These are phyloP conservation scores for Triops cancriformis DNA, from an alignment of 1,140 invertebrate species.

Conservation along the genomic window DNA sequence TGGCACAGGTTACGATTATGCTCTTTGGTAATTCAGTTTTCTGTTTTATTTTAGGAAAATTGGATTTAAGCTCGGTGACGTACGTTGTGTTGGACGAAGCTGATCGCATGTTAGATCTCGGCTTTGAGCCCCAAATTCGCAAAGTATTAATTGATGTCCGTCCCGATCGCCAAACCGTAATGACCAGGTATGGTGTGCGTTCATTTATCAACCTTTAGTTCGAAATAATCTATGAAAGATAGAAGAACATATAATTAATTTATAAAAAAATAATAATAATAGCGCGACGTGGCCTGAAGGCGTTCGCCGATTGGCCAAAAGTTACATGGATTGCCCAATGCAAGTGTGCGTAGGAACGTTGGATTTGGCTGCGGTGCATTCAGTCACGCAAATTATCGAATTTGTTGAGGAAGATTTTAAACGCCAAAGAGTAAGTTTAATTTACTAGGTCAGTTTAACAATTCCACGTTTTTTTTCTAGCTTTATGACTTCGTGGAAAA, in stretches of 20 bases:
- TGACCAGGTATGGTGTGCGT: conserved; percentile 55
- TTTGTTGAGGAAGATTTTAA: conserved; percentile 67
- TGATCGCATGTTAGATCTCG: conserved; percentile 50
- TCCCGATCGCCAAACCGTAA: conserved; percentile 71
- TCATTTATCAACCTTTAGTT: conserved; percentile 33
- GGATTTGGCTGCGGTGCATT: conserved; percentile 73
- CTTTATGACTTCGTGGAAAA: conserved; percentile 49
- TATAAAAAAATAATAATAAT: conserved; percentile 31
- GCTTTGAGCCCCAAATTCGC: conserved; percentile 62
- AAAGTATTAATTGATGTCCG: conserved; percentile 66
- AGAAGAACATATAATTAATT: neutral
- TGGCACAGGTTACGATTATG: neutral
- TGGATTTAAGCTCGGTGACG: conserved; percentile 59
- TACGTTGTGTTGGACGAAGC: conserved; percentile 85
- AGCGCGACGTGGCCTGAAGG: conserved; percentile 82
- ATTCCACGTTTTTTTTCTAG: conserved; percentile 36
- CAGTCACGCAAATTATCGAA: conserved; percentile 64
- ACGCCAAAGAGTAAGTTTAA: conserved; percentile 42
- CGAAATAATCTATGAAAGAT: neutral
- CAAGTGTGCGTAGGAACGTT: conserved; percentile 80
- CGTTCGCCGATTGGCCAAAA: conserved; percentile 68
- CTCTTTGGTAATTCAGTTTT: conserved; percentile 11
- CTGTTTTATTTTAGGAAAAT: conserved; percentile 16
- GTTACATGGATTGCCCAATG: conserved; percentile 78
- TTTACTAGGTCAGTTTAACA: neutral